Conservation (phyloP, 2,888 invertebrate genomes). For the Troilus luridus region DNA sequence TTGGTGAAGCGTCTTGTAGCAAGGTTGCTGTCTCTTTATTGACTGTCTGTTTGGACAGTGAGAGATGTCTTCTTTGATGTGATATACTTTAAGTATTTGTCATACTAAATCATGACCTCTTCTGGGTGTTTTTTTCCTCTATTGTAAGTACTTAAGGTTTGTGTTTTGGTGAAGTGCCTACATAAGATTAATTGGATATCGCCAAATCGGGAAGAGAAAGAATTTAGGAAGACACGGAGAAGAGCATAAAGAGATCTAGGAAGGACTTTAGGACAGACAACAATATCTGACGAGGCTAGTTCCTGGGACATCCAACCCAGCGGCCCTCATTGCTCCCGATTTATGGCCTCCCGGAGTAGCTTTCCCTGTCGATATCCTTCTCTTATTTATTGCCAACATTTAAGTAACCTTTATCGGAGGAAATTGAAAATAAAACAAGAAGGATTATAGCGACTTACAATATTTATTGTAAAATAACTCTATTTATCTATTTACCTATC, state of each 20-base stretch:
- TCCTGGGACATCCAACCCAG: background rate
- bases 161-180: too few species aligned
- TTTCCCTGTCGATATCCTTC: conserved; percentile 35
- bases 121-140: too few species aligned
- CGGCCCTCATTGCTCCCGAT: background rate
- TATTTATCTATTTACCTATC: too few species aligned
- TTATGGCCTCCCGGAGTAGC: conserved; percentile 14
- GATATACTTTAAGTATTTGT: too few species aligned
- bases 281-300: conserved; percentile 12
- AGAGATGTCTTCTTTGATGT: too few species aligned
- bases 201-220: background rate
- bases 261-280: background rate
- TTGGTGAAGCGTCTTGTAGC: too few species aligned
- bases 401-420: conserved; percentile 7
- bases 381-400: conserved; percentile 31
- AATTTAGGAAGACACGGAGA: conserved; percentile 4
- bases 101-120: too few species aligned
- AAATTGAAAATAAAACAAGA: background rate
- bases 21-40: too few species aligned
- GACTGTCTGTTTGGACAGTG: too few species aligned
- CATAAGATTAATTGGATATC: background rate
- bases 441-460: too few species aligned
- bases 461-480: too few species aligned
- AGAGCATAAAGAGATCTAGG: conserved; percentile 10
- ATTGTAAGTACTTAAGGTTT: too few species aligned